Percentiles rank a stretch among this genome's conserved stretches.
These are phyloP conservation scores for Parnassius orleans DNA, from an alignment of 2,888 invertebrate genomes.

Conservation along the genomic window DNA sequence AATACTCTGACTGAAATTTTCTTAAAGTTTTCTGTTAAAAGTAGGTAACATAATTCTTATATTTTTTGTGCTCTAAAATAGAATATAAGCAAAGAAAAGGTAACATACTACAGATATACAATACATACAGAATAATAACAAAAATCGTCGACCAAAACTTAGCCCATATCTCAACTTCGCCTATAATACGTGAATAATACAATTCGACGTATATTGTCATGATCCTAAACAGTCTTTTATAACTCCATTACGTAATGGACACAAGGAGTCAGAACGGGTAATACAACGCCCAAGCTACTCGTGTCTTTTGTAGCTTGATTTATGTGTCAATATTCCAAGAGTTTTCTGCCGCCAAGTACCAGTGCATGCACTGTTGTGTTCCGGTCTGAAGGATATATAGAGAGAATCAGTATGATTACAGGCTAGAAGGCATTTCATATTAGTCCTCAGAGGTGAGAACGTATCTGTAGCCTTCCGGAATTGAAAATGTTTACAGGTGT, in stretches of 20 bases:
- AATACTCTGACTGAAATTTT: background rate
- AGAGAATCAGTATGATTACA: too few relatives aligned
- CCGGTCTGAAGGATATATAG: too few relatives aligned
- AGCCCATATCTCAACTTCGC: slow-evolving; percentile 53
- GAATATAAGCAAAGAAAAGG: background rate
- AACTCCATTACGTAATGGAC: slow-evolving; percentile 59
- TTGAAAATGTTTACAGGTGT: too few relatives aligned
- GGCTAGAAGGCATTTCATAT: too few relatives aligned
- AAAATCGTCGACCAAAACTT: slow-evolving; percentile 57
- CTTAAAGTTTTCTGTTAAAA: background rate
- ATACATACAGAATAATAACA: slow-evolving; percentile 46
- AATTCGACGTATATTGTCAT: slow-evolving; percentile 48
- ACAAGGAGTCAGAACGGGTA: slow-evolving; percentile 48
- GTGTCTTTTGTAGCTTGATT: slow-evolving; percentile 50
- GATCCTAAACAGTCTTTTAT: slow-evolving; percentile 61
- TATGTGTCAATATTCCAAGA: slow-evolving; percentile 58
- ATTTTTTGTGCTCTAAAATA: background rate
- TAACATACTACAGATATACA: background rate
- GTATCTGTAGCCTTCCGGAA: too few relatives aligned
- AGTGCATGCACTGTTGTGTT: too few relatives aligned
- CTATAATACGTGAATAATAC: slow-evolving; percentile 40
- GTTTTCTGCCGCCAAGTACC: background rate
- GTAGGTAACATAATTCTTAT: background rate
- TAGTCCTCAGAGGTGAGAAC: too few relatives aligned
- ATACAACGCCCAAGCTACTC: slow-evolving; percentile 48